These are phyloP conservation scores for Eremobia ochroleuca DNA, from an alignment of 2,888 invertebrate genomes.

Conservation along the genomic window DNA sequence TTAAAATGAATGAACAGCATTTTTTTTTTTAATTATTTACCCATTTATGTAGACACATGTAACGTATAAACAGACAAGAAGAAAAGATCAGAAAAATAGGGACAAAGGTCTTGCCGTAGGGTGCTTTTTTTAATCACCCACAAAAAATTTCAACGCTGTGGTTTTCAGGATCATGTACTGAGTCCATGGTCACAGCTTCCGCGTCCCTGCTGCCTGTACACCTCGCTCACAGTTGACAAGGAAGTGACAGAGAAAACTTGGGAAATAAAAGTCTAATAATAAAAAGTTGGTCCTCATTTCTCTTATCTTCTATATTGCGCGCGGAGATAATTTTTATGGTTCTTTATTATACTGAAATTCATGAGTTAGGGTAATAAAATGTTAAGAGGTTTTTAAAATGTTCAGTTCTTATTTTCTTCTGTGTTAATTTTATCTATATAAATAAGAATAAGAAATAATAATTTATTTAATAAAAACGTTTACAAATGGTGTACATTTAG, in stretches of 20 bases:
- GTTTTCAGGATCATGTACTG: not conserved
- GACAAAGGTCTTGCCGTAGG: no score
- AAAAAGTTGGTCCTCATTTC: slow-evolving; percentile 20
- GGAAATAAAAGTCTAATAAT: slow-evolving; percentile 36
- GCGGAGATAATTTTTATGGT: slow-evolving; percentile 41
- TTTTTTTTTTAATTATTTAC: no score
- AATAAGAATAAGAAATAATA: not conserved
- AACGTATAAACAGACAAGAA: no score
- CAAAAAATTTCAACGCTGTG: not conserved
- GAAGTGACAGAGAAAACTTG: slow-evolving; percentile 21
- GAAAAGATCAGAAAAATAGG: no score
- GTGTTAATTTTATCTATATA: not conserved
- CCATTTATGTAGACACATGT: no score
- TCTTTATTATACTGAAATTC: slow-evolving; percentile 32
- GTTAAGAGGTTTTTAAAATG: not conserved
- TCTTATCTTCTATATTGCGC: slow-evolving; percentile 38
- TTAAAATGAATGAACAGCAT: no score
- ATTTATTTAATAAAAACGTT: no score
- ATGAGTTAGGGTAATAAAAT: slow-evolving; percentile 18
- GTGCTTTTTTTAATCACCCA: not conserved
- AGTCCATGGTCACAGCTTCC: not conserved
- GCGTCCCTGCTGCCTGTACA: not conserved
- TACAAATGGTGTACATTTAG: no score
- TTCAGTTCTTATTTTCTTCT: not conserved
- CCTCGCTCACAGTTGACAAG: not conserved